phyloP scores from a whole-genome alignment of 23 tunicate species.

The Pegea sp. region DNA sequence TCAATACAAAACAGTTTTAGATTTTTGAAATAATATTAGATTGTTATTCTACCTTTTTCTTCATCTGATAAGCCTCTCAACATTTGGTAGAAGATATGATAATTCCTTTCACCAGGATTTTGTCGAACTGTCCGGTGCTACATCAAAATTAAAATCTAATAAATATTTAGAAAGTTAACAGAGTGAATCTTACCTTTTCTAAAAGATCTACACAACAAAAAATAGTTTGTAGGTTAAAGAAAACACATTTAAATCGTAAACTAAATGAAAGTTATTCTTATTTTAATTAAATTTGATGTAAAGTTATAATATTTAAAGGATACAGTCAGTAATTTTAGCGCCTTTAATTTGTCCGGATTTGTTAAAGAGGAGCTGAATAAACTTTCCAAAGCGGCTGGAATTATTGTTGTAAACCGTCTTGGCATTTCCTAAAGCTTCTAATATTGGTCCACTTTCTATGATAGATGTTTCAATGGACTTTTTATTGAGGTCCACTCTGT shows the following conservation, averaged over 20 bases:
- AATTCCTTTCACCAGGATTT: constrained; percentile 88
- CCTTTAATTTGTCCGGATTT: constrained; percentile 81
- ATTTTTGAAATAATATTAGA: neutral
- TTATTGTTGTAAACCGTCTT: constrained; percentile 91
- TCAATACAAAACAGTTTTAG: too few relatives aligned
- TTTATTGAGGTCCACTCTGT: neutral
- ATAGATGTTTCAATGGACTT: constrained; percentile 77
- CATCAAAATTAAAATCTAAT: neutral
- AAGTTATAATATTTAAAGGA: constrained; percentile 18
- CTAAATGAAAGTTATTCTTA: neutral
- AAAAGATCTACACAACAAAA: constrained; percentile 20
- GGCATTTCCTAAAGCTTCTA: constrained; percentile 97
- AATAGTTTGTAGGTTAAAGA: neutral
- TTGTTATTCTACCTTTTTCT: constrained; percentile 27
- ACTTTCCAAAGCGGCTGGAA: constrained; percentile 96
- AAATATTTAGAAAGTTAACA: neutral
- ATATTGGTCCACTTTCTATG: constrained; percentile 68
- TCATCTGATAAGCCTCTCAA: constrained; percentile 36
- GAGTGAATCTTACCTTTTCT: constrained; percentile 26
- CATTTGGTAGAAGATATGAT: constrained; percentile 86
- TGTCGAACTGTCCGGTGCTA: constrained; percentile 85
- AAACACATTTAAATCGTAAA: neutral
- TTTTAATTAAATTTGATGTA: neutral
- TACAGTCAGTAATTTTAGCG: constrained; percentile 87
- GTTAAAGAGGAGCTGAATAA: constrained; percentile 56